phyloP scores from a whole-genome alignment of 1,140 invertebrate genomes.

The Vanessa atalanta region DNA sequence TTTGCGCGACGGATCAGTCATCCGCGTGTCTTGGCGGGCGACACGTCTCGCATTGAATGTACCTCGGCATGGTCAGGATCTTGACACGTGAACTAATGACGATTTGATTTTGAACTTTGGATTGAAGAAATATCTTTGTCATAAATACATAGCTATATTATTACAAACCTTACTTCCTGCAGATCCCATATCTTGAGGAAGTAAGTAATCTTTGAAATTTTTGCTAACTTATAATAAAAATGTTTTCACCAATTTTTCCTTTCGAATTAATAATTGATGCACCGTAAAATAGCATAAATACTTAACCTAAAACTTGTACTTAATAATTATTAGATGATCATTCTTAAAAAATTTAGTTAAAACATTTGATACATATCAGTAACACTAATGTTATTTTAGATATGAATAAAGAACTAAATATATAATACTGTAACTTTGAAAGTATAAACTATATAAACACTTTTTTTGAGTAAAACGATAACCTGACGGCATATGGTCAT shows the following conservation, averaged over 20 bases:
- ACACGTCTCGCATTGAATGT: slow-evolving; percentile 62
- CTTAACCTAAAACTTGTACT: too few relatives aligned
- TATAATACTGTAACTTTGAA: not conserved
- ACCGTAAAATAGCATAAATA: too few relatives aligned
- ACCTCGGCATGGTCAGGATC: slow-evolving; percentile 29
- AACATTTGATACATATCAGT: too few relatives aligned
- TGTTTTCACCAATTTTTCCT: too few relatives aligned
- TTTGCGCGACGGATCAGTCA: slow-evolving; percentile 75
- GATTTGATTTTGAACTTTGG: slow-evolving; percentile 59
- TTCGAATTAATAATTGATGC: too few relatives aligned
- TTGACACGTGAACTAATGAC: slow-evolving; percentile 63
- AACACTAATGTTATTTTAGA: too few relatives aligned
- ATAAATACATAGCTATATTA: slow-evolving; percentile 30
- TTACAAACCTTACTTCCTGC: not conserved
- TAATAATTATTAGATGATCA: too few relatives aligned
- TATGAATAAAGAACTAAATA: too few relatives aligned
- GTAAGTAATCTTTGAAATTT: too few relatives aligned
- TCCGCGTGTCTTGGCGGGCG: slow-evolving; percentile 59
- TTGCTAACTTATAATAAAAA: too few relatives aligned
- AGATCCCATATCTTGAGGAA: too few relatives aligned
- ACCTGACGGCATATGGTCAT: slow-evolving; percentile 29
- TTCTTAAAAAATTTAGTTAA: too few relatives aligned
- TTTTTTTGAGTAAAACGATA: slow-evolving; percentile 16
- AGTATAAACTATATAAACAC: not conserved
- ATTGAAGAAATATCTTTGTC: slow-evolving; percentile 37